These are phyloP conservation scores for Sebastes hopkinsi DNA, from an alignment of 2,797 vertebrate species.

Conservation along the genomic window DNA sequence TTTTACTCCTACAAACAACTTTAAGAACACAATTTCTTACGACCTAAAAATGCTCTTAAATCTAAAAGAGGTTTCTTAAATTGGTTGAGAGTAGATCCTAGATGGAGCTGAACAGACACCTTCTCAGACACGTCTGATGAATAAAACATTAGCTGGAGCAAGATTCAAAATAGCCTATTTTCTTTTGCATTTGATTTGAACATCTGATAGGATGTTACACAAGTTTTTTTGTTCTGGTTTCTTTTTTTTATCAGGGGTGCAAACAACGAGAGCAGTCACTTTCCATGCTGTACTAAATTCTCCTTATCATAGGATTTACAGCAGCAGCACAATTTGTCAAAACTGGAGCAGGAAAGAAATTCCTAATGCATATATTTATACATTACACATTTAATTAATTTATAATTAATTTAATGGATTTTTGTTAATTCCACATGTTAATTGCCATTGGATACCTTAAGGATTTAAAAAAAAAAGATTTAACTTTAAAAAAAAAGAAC, in stretches of 20 bases:
- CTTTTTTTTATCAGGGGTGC: background rate
- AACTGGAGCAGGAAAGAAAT: background rate
- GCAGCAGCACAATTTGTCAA: background rate
- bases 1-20: background rate
- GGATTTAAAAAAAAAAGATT: background rate
- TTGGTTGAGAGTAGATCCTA: background rate
- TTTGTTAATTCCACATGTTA: background rate
- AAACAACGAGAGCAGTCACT: background rate
- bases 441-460: background rate
- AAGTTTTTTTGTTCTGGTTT: background rate
- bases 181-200: background rate
- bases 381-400: background rate
- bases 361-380: background rate
- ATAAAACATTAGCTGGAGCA: background rate
- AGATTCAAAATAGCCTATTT: background rate
- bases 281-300: background rate
- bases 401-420: background rate
- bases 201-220: background rate
- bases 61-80: background rate
- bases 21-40: background rate
- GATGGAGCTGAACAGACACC: background rate
- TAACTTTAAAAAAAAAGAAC: background rate
- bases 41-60: background rate
- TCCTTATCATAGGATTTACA: background rate
- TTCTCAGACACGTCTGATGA: background rate